Percentiles rank a stretch among this genome's conserved stretches.
Evolutionary conservation across 2,888 invertebrate genomes (phyloP).

Genomic region (Eumerus sabulonum): DNA sequence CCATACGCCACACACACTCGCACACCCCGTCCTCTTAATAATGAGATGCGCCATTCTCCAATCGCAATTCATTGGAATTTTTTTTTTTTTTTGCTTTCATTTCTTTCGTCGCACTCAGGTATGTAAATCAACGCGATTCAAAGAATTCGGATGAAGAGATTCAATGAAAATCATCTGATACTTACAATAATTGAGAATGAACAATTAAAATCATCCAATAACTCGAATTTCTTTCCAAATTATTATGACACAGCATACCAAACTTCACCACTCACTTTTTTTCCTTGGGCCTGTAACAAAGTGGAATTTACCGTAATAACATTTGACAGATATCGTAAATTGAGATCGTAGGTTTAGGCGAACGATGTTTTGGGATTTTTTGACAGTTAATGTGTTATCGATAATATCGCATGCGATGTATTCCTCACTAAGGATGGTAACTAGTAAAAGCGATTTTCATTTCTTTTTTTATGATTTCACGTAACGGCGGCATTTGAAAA

Average conservation of each 20-base stretch:
- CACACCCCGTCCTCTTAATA: too few relatives aligned
- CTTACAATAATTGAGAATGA: constrained; percentile 66
- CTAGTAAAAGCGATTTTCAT: neutral
- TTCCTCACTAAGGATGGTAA: too few relatives aligned
- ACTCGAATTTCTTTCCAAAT: constrained; percentile 61
- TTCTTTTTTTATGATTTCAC: too few relatives aligned
- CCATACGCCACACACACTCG: too few relatives aligned
- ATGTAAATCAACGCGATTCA: too few relatives aligned
- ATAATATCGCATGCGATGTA: neutral
- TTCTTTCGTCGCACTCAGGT: too few relatives aligned
- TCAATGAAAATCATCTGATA: constrained; percentile 10
- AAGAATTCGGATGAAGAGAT: neutral
- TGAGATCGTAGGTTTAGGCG: constrained; percentile 39
- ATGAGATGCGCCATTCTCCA: too few relatives aligned
- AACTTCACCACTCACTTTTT: constrained; percentile 68
- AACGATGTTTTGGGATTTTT: constrained; percentile 62
- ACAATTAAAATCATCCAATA: constrained; percentile 62
- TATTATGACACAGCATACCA: constrained; percentile 68
- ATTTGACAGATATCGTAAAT: constrained; percentile 55
- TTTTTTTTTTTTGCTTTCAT: too few relatives aligned
- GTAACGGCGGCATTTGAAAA: too few relatives aligned
- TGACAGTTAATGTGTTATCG: constrained; percentile 29
- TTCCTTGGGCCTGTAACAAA: constrained; percentile 51
- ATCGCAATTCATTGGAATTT: too few relatives aligned
- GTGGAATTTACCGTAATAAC: constrained; percentile 59